phyloP scores from a whole-genome alignment of 2,888 invertebrate species.

The Eledona agricola region DNA sequence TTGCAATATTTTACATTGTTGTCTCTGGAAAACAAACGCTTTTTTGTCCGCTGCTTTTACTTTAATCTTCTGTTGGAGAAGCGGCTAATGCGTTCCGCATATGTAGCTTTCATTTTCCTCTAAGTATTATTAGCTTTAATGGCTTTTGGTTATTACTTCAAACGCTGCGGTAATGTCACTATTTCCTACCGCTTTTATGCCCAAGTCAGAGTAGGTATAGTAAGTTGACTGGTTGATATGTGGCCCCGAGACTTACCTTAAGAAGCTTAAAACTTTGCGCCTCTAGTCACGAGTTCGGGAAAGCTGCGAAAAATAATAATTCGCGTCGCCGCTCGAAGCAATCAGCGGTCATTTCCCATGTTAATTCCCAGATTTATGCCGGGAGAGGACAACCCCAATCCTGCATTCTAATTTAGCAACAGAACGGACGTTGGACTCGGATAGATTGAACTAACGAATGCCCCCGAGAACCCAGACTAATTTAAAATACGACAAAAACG shows the following conservation, averaged over 20 bases:
- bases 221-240: too few relatives aligned
- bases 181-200: too few relatives aligned
- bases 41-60: constrained; percentile 35
- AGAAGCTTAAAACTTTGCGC: too few relatives aligned
- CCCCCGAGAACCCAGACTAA: constrained; percentile 1
- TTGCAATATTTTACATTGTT: constrained; percentile 34
- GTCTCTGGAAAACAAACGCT: constrained; percentile 24
- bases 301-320: too few relatives aligned
- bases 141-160: constrained; percentile 26
- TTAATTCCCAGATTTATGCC: constrained; percentile 59
- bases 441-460: constrained; percentile 49
- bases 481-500: constrained; percentile 14
- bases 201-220: too few relatives aligned
- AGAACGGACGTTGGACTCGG: constrained; percentile 50
- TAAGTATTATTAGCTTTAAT: constrained; percentile 39
- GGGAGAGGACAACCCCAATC: constrained; percentile 55
- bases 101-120: constrained; percentile 33
- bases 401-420: constrained; percentile 56
- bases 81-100: constrained; percentile 36
- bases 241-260: not conserved
- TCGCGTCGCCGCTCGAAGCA: constrained; percentile 49
- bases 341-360: constrained; percentile 60
- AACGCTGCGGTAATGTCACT: constrained; percentile 11
- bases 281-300: too few relatives aligned
- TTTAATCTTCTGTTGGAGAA: constrained; percentile 33